Evolutionary conservation across 2,113 vertebrate species (phyloP), one percentile per base, ranked within the genome.

Genomic region (Rhegmatorhina hoffmannsi): DNA sequence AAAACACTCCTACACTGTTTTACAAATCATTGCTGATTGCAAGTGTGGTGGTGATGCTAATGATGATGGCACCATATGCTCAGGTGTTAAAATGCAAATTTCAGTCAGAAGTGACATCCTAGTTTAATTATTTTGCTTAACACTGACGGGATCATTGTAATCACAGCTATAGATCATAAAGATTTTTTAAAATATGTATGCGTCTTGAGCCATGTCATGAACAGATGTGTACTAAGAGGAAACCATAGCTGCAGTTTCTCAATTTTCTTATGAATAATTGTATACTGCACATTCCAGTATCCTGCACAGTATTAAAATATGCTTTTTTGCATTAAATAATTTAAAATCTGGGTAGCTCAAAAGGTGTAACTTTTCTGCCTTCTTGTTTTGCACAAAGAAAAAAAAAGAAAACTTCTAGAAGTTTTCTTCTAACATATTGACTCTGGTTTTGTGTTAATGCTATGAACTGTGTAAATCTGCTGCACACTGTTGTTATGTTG

Each of bases 341-440:
- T 92, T 90, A 82, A 96, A 97, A 95, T 95, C 91, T 92, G 80
- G 93, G 74, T 97, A 97, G 97, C 94, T 97, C 95, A 94, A 98
- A 97, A 97, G 75, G 85, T 98, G 97, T 97, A 95, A 97, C 95
- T 97, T 97, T 96, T 96, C 97, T 97, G 97, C 97, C 97, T 98
- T 97, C 97, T 97, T 98, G 96, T 97, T 98, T 98, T 98, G 97
- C 96, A 97, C 95, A 98, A 97, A 98, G 95, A 31, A 95, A 97
- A 9, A 97, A 97, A 94, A 66, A 86, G 49, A 87, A 95, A 95
- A 58, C 40, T 81, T 85, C 58, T 1, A 59, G 38, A 78, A 97
- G 94, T 96, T 97, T 97, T 96, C 95, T 91, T 94, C 68, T 66
- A 96, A 92, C 87, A 74, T 92, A 74, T 3, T 94, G 84, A 89